These are phyloP conservation scores for Sylvicola cinctus DNA, from an alignment of 2,888 invertebrate species.

Conservation along the genomic window DNA sequence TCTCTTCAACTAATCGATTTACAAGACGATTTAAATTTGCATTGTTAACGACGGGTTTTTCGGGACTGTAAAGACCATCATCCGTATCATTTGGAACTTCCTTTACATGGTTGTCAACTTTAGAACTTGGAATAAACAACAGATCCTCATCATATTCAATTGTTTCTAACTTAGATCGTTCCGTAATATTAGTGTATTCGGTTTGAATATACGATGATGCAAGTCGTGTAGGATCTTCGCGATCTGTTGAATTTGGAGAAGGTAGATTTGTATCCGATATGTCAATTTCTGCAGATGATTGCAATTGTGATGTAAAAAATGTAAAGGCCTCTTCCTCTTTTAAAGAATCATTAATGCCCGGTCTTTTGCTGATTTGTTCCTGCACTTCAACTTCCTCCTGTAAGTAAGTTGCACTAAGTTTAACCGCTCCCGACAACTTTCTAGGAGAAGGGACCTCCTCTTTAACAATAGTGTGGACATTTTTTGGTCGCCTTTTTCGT, in stretches of 20 bases:
- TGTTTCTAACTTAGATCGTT: constrained; percentile 7
- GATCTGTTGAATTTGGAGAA: too few species aligned
- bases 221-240: constrained; percentile 7
- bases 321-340: constrained; percentile 7
- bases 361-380: background rate
- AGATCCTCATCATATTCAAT: constrained; percentile 8
- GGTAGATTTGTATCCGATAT: constrained; percentile 1
- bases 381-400: constrained; percentile 8
- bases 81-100: constrained; percentile 3
- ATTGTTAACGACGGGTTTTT: constrained; percentile 4
- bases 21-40: constrained; percentile 13
- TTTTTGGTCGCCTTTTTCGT: too few species aligned
- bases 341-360: background rate
- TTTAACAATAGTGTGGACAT: too few species aligned
- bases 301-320: background rate
- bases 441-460: too few species aligned
- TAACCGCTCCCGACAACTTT: background rate
- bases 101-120: constrained; percentile 4
- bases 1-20: constrained; percentile 16
- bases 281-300: background rate
- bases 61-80: constrained; percentile 7
- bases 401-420: constrained; percentile 7
- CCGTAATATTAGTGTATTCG: constrained; percentile 13
- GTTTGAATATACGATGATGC: constrained; percentile 19
- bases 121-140: constrained; percentile 12